Percentiles rank a stretch among this genome's conserved stretches.
Evolutionary conservation across 1,140 invertebrate genomes (phyloP).

Genomic region (Orius insidiosus): DNA sequence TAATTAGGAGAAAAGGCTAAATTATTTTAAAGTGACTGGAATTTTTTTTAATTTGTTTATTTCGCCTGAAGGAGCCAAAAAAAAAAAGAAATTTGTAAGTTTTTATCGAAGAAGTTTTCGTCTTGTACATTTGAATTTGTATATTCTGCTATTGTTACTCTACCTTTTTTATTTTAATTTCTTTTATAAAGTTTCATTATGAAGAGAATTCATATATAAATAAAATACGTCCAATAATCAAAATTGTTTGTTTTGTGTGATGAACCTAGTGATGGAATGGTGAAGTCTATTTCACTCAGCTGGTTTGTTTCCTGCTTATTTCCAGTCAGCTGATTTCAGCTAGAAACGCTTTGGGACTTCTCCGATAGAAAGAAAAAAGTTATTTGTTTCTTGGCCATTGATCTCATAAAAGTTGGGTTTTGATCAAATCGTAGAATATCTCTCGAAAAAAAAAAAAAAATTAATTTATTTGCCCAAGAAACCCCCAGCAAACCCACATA

Average conservation of each 20-base stretch:
- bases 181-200: constrained; percentile 19
- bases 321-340: no score
- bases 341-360: no score
- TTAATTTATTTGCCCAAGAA: no score
- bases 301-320: no score
- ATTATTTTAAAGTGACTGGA: constrained; percentile 6
- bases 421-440: no score
- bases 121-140: constrained; percentile 15
- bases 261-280: no score
- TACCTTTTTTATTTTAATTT: constrained; percentile 16
- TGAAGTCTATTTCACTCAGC: no score
- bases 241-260: not conserved
- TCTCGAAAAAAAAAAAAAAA: no score
- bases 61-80: not conserved
- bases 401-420: no score
- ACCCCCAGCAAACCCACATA: no score
- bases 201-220: constrained; percentile 16
- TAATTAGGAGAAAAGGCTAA: constrained; percentile 7
- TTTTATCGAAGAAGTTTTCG: constrained; percentile 4
- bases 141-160: constrained; percentile 14
- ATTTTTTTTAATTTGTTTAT: constrained; percentile 7
- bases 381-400: no score
- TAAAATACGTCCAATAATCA: constrained; percentile 20
- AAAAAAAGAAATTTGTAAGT: constrained; percentile 3
- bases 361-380: no score